Evolutionary conservation across 2,888 invertebrate genomes (phyloP), one percentile per base, ranked within the genome.

Genomic region (Nyleta sp.): DNA sequence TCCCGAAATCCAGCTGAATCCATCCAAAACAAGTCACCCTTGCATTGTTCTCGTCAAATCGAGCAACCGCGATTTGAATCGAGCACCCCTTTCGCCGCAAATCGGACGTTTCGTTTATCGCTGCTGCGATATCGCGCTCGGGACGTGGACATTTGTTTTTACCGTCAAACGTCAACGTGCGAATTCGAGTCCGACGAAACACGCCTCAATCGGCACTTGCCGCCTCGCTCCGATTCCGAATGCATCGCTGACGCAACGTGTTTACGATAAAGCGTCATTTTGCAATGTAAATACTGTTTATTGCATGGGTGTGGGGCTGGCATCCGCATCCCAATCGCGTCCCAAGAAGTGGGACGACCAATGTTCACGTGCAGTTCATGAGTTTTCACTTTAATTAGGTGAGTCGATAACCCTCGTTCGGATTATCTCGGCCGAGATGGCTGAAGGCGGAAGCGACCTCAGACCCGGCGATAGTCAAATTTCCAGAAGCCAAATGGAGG

Each of bases 401-500:
- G 79, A 81, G 74, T 67, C 13, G 48, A 60, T 64, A 53, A 55
- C 38, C 52, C 40, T 35, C 60, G 52, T 65, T 46, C 11, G 52
- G 55, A 75, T 72, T 68, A 67, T 68, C 62, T 72, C 52, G 28
- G 53, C 50, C 76, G 84, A 81, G 52, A 87, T 87, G 88, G 87
- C 87, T 38, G 87, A 88, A 77, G 85, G 85, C 70, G 84, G 84
- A 76, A 80, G 74, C 64, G 83, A 82, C 15, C 42, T 81, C 40
- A 89, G 88, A 82, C 70, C 87, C 59, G 84, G 84, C 33, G 89
- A 90, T 78, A 89, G 86, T 87, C 87, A 88, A 83, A 83, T 85
- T 75, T 84, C 86, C 20, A 87, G 86, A 57, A 85, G 83, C 82
- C 89, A 89, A 82, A 87, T 86, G 79, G 90, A 90, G 74, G 84